A percentile compares a stretch with the other conserved stretches of the same genome.
phyloP scores from a whole-genome alignment of 2,888 invertebrate genomes.

The Smittia sp. region DNA sequence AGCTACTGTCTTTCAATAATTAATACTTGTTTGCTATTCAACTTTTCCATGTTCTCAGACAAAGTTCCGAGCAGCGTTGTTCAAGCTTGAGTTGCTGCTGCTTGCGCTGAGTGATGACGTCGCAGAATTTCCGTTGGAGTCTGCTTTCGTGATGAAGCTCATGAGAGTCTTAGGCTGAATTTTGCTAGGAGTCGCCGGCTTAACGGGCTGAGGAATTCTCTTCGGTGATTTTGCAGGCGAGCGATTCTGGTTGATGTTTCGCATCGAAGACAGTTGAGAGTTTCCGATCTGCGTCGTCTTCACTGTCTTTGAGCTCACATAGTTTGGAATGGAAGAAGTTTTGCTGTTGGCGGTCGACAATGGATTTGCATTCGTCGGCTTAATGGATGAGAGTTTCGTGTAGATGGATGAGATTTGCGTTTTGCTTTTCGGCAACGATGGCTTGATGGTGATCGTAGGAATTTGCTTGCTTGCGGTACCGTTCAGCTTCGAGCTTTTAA shows the following conservation, averaged over 20 bases:
- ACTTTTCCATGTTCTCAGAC: slow-evolving; percentile 2
- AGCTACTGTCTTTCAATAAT: neutral
- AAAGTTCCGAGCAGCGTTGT: neutral
- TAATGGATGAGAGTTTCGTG: slow-evolving; percentile 36
- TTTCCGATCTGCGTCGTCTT: slow-evolving; percentile 42
- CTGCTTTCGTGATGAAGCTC: neutral
- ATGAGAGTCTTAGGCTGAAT: neutral
- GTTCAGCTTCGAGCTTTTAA: neutral
- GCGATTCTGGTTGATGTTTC: neutral
- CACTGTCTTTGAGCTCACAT: slow-evolving; percentile 30
- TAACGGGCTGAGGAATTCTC: slow-evolving; percentile 32
- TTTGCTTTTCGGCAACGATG: slow-evolving; percentile 27
- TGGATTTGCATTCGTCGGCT: neutral
- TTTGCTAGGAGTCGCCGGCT: neutral
- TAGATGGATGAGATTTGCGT: slow-evolving; percentile 37
- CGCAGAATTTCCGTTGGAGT: slow-evolving; percentile 31
- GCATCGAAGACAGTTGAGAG: neutral
- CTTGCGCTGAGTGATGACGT: slow-evolving; percentile 32
- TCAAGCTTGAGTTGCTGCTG: slow-evolving; percentile 31
- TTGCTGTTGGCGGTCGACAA: neutral
- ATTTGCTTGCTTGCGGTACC: slow-evolving; percentile 13
- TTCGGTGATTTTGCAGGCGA: slow-evolving; percentile 20
- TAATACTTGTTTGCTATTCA: neutral
- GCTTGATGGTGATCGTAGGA: slow-evolving; percentile 24
- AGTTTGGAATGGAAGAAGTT: slow-evolving; percentile 26